Percentiles rank a stretch among this genome's conserved stretches.
Conservation (phyloP, 1,140 invertebrate genomes). For the Panagrolaimus sp. region DNA sequence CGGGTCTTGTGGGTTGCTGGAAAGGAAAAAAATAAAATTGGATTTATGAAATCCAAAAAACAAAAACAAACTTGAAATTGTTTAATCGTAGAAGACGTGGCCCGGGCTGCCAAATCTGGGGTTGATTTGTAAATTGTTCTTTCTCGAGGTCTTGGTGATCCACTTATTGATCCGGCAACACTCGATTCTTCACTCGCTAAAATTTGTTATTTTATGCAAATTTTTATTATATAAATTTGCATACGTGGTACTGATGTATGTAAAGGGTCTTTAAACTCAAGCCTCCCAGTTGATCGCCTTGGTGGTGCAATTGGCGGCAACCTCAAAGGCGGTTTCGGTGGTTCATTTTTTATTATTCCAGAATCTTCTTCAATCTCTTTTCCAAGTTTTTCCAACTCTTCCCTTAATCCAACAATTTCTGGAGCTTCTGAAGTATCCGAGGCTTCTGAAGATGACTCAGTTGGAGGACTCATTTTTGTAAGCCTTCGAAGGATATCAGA, state of each 20-base stretch:
- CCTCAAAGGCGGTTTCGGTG: slow-evolving; percentile 10
- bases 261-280: slow-evolving; percentile 48
- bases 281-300: slow-evolving; percentile 17
- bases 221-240: slow-evolving; percentile 18
- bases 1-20: slow-evolving; percentile 21
- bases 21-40: slow-evolving; percentile 16
- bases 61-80: neutral
- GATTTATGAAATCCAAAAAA: neutral
- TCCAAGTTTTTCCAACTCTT: slow-evolving; percentile 17
- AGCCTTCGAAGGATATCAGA: no score
- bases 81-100: slow-evolving; percentile 12
- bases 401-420: slow-evolving; percentile 20
- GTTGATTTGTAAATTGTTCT: neutral
- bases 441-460: neutral
- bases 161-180: slow-evolving; percentile 5
- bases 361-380: slow-evolving; percentile 16
- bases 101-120: neutral
- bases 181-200: slow-evolving; percentile 27
- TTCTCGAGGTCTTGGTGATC: slow-evolving; percentile 1
- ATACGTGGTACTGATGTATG: slow-evolving; percentile 51
- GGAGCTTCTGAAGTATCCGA: slow-evolving; percentile 17
- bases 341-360: slow-evolving; percentile 2
- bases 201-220: neutral
- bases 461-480: neutral
- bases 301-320: slow-evolving; percentile 12